Evolutionary conservation across 2,113 vertebrate genomes (phyloP).

Genomic region (Phoenicopterus ruber): DNA sequence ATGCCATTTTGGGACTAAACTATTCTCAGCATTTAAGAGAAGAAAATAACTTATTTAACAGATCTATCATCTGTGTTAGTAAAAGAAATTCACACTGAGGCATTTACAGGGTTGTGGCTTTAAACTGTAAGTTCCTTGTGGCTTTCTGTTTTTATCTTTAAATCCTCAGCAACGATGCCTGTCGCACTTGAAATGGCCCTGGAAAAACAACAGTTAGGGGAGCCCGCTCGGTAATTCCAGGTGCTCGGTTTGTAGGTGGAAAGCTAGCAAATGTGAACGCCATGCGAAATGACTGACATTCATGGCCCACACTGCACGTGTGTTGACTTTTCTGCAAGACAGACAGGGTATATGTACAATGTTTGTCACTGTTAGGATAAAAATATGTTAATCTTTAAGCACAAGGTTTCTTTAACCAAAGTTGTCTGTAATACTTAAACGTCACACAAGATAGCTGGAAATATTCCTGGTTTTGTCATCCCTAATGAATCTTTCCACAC

Average conservation of each 20-base stretch:
- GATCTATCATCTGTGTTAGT: neutral
- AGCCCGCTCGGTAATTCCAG: neutral
- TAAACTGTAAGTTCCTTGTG: neutral
- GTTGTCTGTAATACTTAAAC: neutral
- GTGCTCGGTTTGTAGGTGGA: neutral
- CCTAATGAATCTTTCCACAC: neutral
- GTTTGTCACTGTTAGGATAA: no score
- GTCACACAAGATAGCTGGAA: neutral
- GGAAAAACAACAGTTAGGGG: neutral
- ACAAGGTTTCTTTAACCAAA: neutral
- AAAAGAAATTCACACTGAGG: neutral
- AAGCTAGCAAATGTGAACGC: neutral
- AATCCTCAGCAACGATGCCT: neutral
- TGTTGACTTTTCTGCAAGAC: neutral
- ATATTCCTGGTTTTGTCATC: neutral
- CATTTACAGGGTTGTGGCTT: neutral
- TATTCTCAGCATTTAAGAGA: neutral
- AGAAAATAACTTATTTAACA: neutral
- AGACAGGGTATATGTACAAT: neutral
- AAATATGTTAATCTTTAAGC: neutral
- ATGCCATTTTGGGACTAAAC: neutral
- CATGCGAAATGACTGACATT: neutral
- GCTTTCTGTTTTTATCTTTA: neutral
- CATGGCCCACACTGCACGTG: neutral
- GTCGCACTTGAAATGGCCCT: neutral